phyloP scores from a whole-genome alignment of 2,888 invertebrate genomes.

The Leptinotarsa haldemani region DNA sequence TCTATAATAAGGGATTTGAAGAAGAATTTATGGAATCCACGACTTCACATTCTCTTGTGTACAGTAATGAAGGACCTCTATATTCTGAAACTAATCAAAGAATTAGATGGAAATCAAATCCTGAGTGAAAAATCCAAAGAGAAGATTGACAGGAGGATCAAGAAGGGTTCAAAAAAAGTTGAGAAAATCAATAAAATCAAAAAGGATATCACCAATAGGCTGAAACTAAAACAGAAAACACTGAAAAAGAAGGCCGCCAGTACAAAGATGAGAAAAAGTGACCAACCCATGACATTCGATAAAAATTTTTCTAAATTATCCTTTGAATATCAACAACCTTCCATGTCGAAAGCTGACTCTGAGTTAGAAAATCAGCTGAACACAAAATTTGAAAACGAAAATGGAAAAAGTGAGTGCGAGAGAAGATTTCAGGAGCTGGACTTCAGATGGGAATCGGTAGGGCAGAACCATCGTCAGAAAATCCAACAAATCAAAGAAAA shows the following conservation, averaged over 20 bases:
- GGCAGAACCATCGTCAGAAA: slow-evolving; percentile 50
- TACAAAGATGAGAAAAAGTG: slow-evolving; percentile 24
- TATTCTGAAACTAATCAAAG: slow-evolving; percentile 50
- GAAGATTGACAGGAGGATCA: neutral
- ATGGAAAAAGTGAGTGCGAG: slow-evolving; percentile 55
- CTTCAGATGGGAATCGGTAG: slow-evolving; percentile 48
- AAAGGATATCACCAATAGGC: slow-evolving; percentile 7
- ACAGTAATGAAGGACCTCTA: slow-evolving; percentile 53
- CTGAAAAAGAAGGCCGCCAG: slow-evolving; percentile 21
- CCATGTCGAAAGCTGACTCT: neutral
- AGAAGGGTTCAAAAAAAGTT: slow-evolving; percentile 11
- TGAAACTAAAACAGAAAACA: slow-evolving; percentile 20
- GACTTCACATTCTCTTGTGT: slow-evolving; percentile 50
- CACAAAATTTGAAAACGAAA: slow-evolving; percentile 39
- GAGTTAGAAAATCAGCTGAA: neutral
- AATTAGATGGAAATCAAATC: slow-evolving; percentile 42
- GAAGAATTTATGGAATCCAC: slow-evolving; percentile 43
- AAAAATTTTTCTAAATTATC: neutral
- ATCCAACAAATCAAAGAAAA: slow-evolving; percentile 53
- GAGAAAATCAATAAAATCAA: slow-evolving; percentile 20
- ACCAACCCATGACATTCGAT: neutral
- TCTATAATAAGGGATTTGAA: slow-evolving; percentile 33
- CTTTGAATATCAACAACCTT: neutral
- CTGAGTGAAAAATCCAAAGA: neutral
- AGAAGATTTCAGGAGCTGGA: slow-evolving; percentile 54